Conservation (phyloP, 1,140 invertebrate species). For the Heliconius melpomene region DNA sequence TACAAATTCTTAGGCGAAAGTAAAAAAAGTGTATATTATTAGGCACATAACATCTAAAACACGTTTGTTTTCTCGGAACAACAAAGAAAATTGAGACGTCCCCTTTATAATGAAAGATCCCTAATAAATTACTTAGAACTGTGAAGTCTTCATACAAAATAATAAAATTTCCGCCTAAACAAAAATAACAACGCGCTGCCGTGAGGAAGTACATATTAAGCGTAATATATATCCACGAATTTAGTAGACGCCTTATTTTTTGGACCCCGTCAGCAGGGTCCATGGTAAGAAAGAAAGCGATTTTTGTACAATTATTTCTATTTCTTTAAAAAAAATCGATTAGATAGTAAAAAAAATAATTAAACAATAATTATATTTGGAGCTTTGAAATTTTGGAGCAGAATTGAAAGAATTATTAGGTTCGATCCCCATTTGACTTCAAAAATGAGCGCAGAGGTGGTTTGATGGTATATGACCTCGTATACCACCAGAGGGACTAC, state of each 20-base stretch:
- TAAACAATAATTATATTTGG: no score
- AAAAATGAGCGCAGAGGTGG: no score
- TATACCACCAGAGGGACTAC: no score
- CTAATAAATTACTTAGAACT: conserved; percentile 13
- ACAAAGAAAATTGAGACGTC: background rate
- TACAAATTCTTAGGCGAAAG: background rate
- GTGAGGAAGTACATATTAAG: conserved; percentile 52
- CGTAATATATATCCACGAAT: conserved; percentile 51
- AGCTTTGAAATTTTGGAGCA: no score
- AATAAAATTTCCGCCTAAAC: conserved; percentile 34
- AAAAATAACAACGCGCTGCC: conserved; percentile 39
- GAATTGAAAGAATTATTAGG: no score
- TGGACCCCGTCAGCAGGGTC: conserved; percentile 9
- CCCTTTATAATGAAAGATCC: conserved; percentile 10
- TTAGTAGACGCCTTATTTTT: conserved; percentile 41
- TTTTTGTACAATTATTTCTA: background rate
- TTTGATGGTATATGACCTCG: no score
- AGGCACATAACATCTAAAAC: background rate
- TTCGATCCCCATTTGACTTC: no score
- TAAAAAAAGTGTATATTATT: no score
- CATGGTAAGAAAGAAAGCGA: conserved; percentile 16
- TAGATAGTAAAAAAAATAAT: no score
- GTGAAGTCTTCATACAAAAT: conserved; percentile 27
- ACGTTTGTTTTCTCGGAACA: background rate
- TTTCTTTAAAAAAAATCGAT: no score